Conservation (phyloP, 2,888 invertebrate species). For the Lasius platythorax region DNA sequence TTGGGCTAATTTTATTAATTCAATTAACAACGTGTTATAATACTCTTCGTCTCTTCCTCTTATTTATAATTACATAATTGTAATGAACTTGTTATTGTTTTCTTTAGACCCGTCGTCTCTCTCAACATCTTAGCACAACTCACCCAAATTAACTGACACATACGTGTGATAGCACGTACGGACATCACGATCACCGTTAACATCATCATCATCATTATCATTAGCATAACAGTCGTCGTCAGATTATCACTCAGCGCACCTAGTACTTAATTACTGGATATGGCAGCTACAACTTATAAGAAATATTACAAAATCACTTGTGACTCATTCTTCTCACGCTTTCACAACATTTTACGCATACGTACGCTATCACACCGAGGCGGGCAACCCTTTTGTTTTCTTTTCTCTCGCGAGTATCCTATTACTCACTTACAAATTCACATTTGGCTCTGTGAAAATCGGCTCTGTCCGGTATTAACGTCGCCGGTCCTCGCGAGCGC, state of each 20-base stretch:
- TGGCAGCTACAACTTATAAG: constrained; percentile 85
- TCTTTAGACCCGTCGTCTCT: constrained; percentile 85
- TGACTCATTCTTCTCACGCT: constrained; percentile 75
- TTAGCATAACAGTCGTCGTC: constrained; percentile 76
- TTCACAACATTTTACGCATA: constrained; percentile 68
- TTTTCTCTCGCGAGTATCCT: constrained; percentile 55
- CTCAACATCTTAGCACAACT: constrained; percentile 81
- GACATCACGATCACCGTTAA: constrained; percentile 65
- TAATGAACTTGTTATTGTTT: constrained; percentile 82
- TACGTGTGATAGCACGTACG: constrained; percentile 79
- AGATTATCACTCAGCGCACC: constrained; percentile 78
- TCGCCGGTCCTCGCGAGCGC: constrained; percentile 8
- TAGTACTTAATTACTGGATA: constrained; percentile 81
- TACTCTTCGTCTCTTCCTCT: constrained; percentile 85
- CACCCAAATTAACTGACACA: constrained; percentile 80
- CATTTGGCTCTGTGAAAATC: constrained; percentile 56
- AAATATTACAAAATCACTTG: constrained; percentile 85
- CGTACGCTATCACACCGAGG: constrained; percentile 74
- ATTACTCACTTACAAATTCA: constrained; percentile 59
- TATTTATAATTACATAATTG: constrained; percentile 84
- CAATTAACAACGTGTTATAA: constrained; percentile 86
- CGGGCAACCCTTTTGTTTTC: constrained; percentile 67
- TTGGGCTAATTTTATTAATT: constrained; percentile 86
- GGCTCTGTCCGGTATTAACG: constrained; percentile 53
- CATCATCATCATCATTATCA: constrained; percentile 65